Conservation (phyloP, 2,888 invertebrate species). For the Drosophila recens region DNA sequence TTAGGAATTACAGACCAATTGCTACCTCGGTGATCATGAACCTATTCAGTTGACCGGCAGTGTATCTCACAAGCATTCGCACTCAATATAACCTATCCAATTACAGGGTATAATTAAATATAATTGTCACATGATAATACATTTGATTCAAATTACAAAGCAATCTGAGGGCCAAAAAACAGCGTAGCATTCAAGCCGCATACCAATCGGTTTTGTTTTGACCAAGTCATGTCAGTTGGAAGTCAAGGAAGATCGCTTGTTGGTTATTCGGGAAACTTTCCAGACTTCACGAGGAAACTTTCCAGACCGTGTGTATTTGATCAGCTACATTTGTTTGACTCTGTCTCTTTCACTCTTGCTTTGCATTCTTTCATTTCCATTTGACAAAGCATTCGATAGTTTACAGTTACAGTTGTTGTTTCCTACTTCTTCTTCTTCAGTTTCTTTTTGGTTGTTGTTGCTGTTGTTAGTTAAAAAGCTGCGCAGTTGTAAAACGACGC, state of each 20-base stretch:
- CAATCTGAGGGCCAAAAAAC: constrained; percentile 3
- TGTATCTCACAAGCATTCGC: too few relatives aligned
- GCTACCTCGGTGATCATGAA: too few relatives aligned
- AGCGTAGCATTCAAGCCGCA: constrained; percentile 1
- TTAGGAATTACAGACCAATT: too few relatives aligned
- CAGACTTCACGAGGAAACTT: not conserved
- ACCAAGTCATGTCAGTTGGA: not conserved
- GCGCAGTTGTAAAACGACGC: constrained; percentile 71
- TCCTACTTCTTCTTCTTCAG: constrained; percentile 20
- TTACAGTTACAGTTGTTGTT: constrained; percentile 15
- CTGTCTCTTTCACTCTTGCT: not conserved
- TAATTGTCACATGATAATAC: constrained; percentile 5
- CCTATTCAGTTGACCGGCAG: too few relatives aligned
- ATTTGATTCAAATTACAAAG: constrained; percentile 6
- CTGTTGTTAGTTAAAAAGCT: constrained; percentile 29
- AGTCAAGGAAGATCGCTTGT: not conserved
- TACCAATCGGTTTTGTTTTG: constrained; percentile 4
- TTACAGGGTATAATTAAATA: constrained; percentile 11
- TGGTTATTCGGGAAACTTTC: not conserved
- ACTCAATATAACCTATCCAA: too few relatives aligned
- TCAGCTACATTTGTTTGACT: constrained; percentile 2
- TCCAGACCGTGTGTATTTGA: not conserved
- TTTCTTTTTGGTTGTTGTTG: constrained; percentile 11
- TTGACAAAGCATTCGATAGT: constrained; percentile 8
- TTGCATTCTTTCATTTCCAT: constrained; percentile 1